A percentile compares a stretch with the other conserved stretches of the same genome.
These are phyloP conservation scores for Parelbella ahira DNA, from an alignment of 2,888 invertebrate genomes.

Conservation along the genomic window DNA sequence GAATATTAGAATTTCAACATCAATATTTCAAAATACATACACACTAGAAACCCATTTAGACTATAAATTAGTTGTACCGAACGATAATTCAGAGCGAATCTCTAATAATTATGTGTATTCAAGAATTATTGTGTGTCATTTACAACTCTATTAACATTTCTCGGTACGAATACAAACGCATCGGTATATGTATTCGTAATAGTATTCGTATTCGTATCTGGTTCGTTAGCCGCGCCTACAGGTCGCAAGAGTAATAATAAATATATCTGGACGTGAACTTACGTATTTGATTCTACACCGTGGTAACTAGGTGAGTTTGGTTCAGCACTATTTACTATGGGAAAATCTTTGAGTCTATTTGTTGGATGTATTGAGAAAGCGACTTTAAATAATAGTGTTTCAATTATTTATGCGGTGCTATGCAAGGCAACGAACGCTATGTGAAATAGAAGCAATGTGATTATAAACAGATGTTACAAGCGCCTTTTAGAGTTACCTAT, in stretches of 20 bases:
- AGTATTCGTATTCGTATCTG: conserved; percentile 19
- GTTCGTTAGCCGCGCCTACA: conserved; percentile 44
- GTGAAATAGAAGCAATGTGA: no score
- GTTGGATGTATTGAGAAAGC: conserved; percentile 2
- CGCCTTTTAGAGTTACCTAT: no score
- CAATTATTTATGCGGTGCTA: no score
- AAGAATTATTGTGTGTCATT: conserved; percentile 24
- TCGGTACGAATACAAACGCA: conserved; percentile 22
- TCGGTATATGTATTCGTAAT: conserved; percentile 17
- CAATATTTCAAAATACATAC: conserved; percentile 16
- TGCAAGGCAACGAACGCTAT: no score
- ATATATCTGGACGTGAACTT: conserved; percentile 43
- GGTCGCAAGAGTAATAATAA: conserved; percentile 48
- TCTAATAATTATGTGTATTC: conserved; percentile 24
- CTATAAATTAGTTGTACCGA: conserved; percentile 21
- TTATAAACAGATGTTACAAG: no score
- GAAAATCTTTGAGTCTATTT: conserved; percentile 6
- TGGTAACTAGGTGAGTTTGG: conserved; percentile 40
- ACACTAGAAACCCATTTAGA: conserved; percentile 13
- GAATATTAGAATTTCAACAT: conserved; percentile 15
- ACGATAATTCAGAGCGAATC: conserved; percentile 23
- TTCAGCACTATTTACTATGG: conserved; percentile 11
- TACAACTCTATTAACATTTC: conserved; percentile 25
- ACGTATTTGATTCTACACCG: conserved; percentile 41
- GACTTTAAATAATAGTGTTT: conserved; percentile 1